Conservation (phyloP, 2,113 vertebrate genomes). For the Thinocorus orbignyianus region DNA sequence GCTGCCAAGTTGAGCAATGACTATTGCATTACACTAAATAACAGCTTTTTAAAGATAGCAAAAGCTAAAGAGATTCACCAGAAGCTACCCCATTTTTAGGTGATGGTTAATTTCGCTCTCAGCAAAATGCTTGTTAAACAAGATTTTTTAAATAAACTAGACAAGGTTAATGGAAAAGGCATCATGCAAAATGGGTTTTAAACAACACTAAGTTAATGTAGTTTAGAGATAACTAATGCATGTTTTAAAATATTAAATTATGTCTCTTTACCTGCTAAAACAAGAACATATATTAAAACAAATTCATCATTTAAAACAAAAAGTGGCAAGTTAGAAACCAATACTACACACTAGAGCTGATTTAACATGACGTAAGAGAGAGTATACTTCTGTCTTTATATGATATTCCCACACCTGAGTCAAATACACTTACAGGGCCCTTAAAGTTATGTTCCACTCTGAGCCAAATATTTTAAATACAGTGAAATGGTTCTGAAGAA, state of each 20-base stretch:
- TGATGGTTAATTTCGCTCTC: constrained; percentile 71
- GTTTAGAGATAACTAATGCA: constrained; percentile 73
- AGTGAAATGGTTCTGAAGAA: neutral
- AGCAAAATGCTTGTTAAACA: constrained; percentile 75
- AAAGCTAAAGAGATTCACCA: constrained; percentile 64
- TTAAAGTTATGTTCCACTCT: neutral
- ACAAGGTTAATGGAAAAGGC: constrained; percentile 73
- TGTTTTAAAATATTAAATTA: constrained; percentile 73
- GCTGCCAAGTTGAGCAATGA: constrained; percentile 81
- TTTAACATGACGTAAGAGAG: constrained; percentile 52
- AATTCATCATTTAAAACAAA: constrained; percentile 76
- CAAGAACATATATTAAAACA: constrained; percentile 86
- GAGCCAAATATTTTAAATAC: neutral
- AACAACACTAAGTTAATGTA: constrained; percentile 70
- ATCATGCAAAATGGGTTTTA: constrained; percentile 76
- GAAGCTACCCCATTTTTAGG: constrained; percentile 62
- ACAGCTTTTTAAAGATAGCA: constrained; percentile 70
- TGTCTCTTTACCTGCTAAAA: constrained; percentile 87
- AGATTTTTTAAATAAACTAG: constrained; percentile 42
- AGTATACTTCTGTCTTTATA: constrained; percentile 36
- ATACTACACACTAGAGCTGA: constrained; percentile 63
- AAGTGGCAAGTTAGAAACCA: constrained; percentile 74
- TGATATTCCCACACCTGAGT: neutral
- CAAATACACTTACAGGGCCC: neutral
- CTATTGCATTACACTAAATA: constrained; percentile 68